Base-by-base conservation (phyloP, 23 tunicate genomes). In the Diplosoma virens region DNA sequence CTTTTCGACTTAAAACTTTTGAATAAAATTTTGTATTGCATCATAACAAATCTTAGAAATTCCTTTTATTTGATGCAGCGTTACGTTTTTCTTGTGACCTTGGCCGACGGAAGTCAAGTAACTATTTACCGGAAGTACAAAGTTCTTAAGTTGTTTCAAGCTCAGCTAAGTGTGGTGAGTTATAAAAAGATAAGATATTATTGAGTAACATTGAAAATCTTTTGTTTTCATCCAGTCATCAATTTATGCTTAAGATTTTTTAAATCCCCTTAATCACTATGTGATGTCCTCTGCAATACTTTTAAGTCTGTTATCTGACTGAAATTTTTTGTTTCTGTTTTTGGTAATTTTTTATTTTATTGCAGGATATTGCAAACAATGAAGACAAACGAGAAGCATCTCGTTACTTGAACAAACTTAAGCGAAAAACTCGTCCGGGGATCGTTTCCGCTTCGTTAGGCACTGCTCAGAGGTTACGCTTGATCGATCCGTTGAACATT, bases 401-500 rank as follows among this genome's bases (percentile, higher is more conserved):
- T 11, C 34, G 69, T 7, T 61, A 61, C 30, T 35, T 61, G 35
- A 35, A 16, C 9, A 61, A 61, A 29, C 35, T 26, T 5, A 61
- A 61, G n/a, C 28, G n/a, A 35, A 61, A 61, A n/a, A 29, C 69
- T 34, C 69, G 69, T 5, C 6, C 69, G 11, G 35, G 69, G 7
- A 61, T 61, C 30, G 21, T 61, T 14, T 3, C 35, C 14, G 28
- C 69, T 27, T 28, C 69, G 22, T 0, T 73, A 2, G 79, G 79
- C 30, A 73, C 79, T 0, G 33, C 59, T 41, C 32, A 50, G 45
- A 64, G 65, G 1, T 32, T 73, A 1, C 37, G 65, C 1, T 32
- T 73, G 46, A 73, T 73, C 27, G 79, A 73, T 41, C 65, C 79
- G 30, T 29, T 73, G 28, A 73, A 73, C 79, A 56, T 52, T 37